These are phyloP conservation scores for Anas bernieri DNA, from an alignment of 2,797 vertebrate genomes.

Conservation along the genomic window DNA sequence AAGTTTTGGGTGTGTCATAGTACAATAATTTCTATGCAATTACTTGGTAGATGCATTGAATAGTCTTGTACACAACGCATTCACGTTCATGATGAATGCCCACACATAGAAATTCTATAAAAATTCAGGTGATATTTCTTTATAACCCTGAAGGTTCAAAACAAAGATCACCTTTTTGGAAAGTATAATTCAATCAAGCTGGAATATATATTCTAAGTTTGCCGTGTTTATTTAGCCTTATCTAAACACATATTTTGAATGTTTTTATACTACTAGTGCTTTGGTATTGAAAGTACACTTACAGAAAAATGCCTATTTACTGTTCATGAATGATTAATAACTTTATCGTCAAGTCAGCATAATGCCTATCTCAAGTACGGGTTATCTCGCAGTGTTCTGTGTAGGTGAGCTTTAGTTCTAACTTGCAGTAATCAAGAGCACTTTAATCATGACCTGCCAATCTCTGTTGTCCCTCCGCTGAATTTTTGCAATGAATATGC, in stretches of 20 bases:
- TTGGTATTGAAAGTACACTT: background rate
- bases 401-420: background rate
- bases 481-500: background rate
- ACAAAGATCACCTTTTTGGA: background rate
- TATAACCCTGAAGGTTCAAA: background rate
- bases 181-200: background rate
- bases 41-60: background rate
- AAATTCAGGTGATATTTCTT: constrained; percentile 5
- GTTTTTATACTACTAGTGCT: background rate
- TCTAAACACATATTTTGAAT: constrained; percentile 17
- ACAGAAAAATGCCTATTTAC: constrained; percentile 10
- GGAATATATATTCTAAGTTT: background rate
- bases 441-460: background rate
- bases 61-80: background rate
- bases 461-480: background rate
- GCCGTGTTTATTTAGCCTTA: constrained; percentile 1
- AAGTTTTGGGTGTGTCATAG: background rate
- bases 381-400: background rate
- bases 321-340: constrained; percentile 21
- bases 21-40: background rate
- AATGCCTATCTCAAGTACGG: background rate
- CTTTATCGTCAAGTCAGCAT: constrained; percentile 1
- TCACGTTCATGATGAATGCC: background rate
- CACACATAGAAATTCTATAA: background rate
- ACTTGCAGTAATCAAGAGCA: background rate